Percentiles rank a stretch among this genome's conserved stretches.
Evolutionary conservation across 2,888 invertebrate species (phyloP).

Genomic region (Orthosia gothica): DNA sequence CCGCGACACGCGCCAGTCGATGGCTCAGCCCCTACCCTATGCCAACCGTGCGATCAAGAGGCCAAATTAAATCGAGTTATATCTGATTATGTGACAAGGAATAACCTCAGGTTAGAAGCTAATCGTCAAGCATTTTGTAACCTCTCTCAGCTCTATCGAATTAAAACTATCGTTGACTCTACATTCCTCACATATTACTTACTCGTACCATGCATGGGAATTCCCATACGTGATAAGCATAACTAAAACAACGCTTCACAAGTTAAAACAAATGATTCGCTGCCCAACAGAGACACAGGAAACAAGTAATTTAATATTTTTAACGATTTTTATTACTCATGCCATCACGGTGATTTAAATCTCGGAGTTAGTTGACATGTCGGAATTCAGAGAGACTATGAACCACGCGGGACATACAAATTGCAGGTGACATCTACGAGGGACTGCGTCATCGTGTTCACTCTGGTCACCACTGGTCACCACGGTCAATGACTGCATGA

Average conservation of each 20-base stretch:
- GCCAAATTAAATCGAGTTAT: background rate
- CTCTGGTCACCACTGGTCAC: constrained; percentile 32
- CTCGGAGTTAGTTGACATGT: constrained; percentile 40
- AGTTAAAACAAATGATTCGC: constrained; percentile 37
- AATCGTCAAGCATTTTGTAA: background rate
- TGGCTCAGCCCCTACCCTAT: no score
- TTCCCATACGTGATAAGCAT: constrained; percentile 26
- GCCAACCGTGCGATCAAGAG: background rate
- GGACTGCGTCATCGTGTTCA: constrained; percentile 16
- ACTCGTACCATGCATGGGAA: constrained; percentile 22
- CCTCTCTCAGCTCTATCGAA: background rate
- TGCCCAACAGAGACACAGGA: constrained; percentile 40
- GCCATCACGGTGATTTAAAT: constrained; percentile 30
- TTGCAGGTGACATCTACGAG: constrained; percentile 40
- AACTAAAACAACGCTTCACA: constrained; percentile 6
- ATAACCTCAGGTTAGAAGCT: background rate
- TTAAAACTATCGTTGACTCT: background rate
- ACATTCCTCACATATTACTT: background rate
- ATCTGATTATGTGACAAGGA: no score
- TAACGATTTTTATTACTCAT: constrained; percentile 50
- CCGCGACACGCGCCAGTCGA: no score
- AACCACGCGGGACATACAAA: constrained; percentile 41
- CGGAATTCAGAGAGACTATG: constrained; percentile 34
- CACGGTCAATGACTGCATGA: constrained; percentile 51
- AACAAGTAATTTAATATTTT: constrained; percentile 43